Conservation (phyloP, 2,888 invertebrate genomes). For the Synanthedon formicaeformis region DNA sequence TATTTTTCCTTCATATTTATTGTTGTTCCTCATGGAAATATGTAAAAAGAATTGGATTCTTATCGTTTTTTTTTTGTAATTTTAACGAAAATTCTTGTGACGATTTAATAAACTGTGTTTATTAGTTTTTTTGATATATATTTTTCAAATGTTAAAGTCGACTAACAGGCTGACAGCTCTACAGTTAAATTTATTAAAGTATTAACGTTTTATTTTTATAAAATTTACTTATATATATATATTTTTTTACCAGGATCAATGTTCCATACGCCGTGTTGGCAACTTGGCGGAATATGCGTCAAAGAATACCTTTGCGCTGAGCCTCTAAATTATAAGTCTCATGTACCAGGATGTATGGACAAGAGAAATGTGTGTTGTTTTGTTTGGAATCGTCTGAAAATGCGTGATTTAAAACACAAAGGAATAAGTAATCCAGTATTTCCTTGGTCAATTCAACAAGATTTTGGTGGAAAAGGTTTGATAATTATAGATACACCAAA, state of each 20-base stretch:
- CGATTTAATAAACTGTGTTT: too few relatives aligned
- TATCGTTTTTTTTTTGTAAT: too few relatives aligned
- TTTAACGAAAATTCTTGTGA: too few relatives aligned
- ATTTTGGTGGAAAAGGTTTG: conserved; percentile 41
- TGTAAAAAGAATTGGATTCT: too few relatives aligned
- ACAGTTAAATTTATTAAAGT: too few relatives aligned
- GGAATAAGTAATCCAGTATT: conserved; percentile 25
- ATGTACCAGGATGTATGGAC: conserved; percentile 46
- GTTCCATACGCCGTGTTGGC: conserved; percentile 45
- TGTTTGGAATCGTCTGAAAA: conserved; percentile 38
- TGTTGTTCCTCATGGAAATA: too few relatives aligned
- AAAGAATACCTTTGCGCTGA: conserved; percentile 36
- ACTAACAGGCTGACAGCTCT: too few relatives aligned
- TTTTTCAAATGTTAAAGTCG: too few relatives aligned
- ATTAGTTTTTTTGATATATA: too few relatives aligned
- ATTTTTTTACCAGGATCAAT: conserved; percentile 31
- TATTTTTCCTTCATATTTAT: too few relatives aligned
- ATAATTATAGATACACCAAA: conserved; percentile 10
- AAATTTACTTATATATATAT: neutral
- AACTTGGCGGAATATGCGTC: conserved; percentile 47
- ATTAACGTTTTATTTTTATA: too few relatives aligned
- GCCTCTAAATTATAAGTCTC: conserved; percentile 21
- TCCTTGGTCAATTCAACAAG: conserved; percentile 29
- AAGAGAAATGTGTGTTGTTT: conserved; percentile 51
- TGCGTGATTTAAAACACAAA: conserved; percentile 29